Base-by-base conservation (phyloP, 1,140 invertebrate genomes). In the Procambarus virginalis region DNA sequence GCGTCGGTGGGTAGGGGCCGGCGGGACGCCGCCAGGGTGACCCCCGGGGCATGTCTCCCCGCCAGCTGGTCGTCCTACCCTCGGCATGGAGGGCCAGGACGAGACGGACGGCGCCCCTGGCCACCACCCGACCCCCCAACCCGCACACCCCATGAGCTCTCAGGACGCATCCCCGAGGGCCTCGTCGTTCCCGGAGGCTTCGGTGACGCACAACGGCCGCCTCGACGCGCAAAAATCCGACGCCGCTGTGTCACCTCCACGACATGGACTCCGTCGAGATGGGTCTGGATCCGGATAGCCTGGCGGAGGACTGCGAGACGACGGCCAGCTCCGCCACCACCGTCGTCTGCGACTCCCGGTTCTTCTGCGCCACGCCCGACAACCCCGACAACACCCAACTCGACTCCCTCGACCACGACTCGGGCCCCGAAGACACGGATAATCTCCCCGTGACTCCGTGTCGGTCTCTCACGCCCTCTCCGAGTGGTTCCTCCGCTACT, bases 71-170 rank as follows among this genome's bases (percentile, higher is more conserved):
- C 51, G 76, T 64, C 76, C 84, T 75, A 48, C 34, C 48, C 55
- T 60, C 76, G 48, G n/a, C 76, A 86, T 86, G 84, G 84, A 86
- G 84, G 84, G 84, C 75, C 84, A 86, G 84, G 84, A 46, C 79
- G 84, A 86, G 84, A 60, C 46, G 34, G 84, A 77, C 76, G 75
- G 51, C 70, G 45, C 34, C 76, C 45, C 84, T 55, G 60, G 73
- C 84, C 34, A 77, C 51, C 34, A 77, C 75, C 17, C 22, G 55
- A 20, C 84, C 75, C 34, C 76, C 60, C 55, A 77, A 58, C 84
- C 45, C 10, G 51, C 75, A 51, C 75, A 20, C 34, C 75, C 10
- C 14, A 45, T 17, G 46, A 34, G n/a, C 60, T 82, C 34, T 10
- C 45, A 82, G 60, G 80, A 34, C 34, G 34, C 34, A 34, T 34